Evolutionary conservation across 92 coral and sea anemone genomes (phyloP).

Genomic region (Porites divaricata): DNA sequence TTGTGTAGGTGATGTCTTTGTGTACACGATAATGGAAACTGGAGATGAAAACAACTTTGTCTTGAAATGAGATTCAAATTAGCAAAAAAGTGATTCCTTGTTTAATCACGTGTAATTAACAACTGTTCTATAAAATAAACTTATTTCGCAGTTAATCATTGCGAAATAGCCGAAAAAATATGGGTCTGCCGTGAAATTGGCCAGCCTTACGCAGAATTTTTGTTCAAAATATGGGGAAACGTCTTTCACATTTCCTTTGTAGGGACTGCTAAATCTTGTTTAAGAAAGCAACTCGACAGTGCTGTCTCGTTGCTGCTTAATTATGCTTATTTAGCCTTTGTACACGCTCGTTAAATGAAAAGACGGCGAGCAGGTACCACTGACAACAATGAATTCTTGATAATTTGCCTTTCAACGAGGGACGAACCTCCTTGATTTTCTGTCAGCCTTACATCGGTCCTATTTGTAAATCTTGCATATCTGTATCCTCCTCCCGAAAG

Average conservation of each 20-base stretch:
- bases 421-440: conserved; percentile 22
- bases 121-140: conserved; percentile 14
- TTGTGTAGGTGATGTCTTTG: neutral
- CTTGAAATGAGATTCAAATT: conserved; percentile 29
- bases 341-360: conserved; percentile 43
- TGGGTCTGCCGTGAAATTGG: neutral
- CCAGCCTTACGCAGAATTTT: neutral
- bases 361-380: conserved; percentile 32
- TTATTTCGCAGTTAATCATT: neutral
- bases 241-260: neutral
- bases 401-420: conserved; percentile 54
- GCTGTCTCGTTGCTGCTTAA: conserved; percentile 40
- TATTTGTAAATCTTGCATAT: conserved; percentile 21
- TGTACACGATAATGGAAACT: conserved; percentile 16
- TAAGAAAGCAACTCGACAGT: conserved; percentile 16
- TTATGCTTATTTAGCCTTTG: conserved; percentile 60
- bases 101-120: conserved; percentile 49
- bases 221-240: neutral
- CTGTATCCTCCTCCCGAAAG: conserved; percentile 7
- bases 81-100: conserved; percentile 36
- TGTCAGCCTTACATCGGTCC: conserved; percentile 15
- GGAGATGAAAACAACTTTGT: conserved; percentile 24
- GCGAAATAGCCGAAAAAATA: neutral
- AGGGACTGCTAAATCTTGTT: conserved; percentile 24
- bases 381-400: conserved; percentile 26